These are phyloP conservation scores for Alcis repandata DNA, from an alignment of 2,888 invertebrate species.

Conservation along the genomic window DNA sequence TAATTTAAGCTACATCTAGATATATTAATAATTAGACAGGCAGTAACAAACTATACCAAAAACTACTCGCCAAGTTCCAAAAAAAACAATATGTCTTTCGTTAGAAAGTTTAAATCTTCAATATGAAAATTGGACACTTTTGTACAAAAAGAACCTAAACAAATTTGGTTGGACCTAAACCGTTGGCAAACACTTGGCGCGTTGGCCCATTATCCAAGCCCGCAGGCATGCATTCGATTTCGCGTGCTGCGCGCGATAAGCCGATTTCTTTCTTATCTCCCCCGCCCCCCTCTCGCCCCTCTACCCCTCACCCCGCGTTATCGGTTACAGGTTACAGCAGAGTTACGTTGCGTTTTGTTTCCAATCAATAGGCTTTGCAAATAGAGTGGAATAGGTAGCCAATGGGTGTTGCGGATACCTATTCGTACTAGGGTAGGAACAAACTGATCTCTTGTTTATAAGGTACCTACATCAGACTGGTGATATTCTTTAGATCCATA, in stretches of 20 bases:
- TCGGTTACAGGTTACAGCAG: slow-evolving; percentile 53
- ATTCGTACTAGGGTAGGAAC: too few relatives aligned
- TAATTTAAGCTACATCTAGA: too few relatives aligned
- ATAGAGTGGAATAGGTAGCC: slow-evolving; percentile 19
- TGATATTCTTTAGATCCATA: too few relatives aligned
- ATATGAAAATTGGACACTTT: background rate
- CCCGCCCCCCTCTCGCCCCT: slow-evolving; percentile 46
- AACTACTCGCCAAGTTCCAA: too few relatives aligned
- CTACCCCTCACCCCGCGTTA: slow-evolving; percentile 48
- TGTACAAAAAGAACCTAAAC: background rate
- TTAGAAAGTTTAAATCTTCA: too few relatives aligned
- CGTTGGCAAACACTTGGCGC: background rate
- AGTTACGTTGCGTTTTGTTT: slow-evolving; percentile 55
- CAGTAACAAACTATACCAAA: too few relatives aligned
- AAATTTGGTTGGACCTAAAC: background rate
- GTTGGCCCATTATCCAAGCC: slow-evolving; percentile 42
- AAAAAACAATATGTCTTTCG: too few relatives aligned
- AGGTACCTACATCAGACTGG: too few relatives aligned
- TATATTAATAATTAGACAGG: too few relatives aligned
- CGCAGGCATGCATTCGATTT: slow-evolving; percentile 70
- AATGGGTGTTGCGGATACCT: background rate
- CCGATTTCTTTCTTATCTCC: slow-evolving; percentile 67
- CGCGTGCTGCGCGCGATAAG: slow-evolving; percentile 65
- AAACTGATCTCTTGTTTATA: too few relatives aligned
- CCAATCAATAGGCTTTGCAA: slow-evolving; percentile 56